Evolutionary conservation across 2,797 vertebrate species (phyloP).

Genomic region (Cetoscarus ocellatus): DNA sequence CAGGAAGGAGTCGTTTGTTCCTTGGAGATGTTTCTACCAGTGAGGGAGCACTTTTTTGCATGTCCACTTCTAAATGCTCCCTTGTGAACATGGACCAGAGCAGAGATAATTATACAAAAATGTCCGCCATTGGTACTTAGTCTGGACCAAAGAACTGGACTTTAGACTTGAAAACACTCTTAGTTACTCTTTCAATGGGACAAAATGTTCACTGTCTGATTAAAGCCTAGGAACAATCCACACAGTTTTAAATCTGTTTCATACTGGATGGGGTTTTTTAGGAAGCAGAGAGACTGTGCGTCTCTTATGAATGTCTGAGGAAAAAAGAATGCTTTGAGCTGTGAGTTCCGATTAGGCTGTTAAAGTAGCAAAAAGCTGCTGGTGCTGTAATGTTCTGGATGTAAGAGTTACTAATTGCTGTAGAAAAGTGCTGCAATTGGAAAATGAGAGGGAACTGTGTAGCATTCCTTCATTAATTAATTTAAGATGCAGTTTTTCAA

Average conservation of each 20-base stretch:
- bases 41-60: no score
- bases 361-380: slow-evolving; percentile 58
- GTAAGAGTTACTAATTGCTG: slow-evolving; percentile 61
- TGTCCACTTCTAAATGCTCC: no score
- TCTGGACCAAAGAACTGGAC: no score
- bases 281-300: neutral
- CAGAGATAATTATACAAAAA: no score
- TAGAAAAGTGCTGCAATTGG: slow-evolving; percentile 59
- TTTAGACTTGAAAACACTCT: no score
- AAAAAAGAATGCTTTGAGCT: slow-evolving; percentile 43
- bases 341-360: slow-evolving; percentile 60
- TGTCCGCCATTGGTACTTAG: no score
- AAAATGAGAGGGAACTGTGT: slow-evolving; percentile 51
- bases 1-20: no score
- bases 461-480: slow-evolving; percentile 59
- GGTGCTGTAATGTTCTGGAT: slow-evolving; percentile 56
- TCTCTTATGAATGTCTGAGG: slow-evolving; percentile 27
- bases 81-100: no score
- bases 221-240: slow-evolving; percentile 6
- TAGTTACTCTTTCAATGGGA: neutral
- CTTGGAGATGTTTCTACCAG: no score
- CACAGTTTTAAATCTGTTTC: neutral
- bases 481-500: slow-evolving; percentile 32
- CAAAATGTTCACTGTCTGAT: slow-evolving; percentile 18
- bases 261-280: slow-evolving; percentile 5